Evolutionary conservation across 2,888 invertebrate species (phyloP).

Genomic region (Drosophila stalkeri): DNA sequence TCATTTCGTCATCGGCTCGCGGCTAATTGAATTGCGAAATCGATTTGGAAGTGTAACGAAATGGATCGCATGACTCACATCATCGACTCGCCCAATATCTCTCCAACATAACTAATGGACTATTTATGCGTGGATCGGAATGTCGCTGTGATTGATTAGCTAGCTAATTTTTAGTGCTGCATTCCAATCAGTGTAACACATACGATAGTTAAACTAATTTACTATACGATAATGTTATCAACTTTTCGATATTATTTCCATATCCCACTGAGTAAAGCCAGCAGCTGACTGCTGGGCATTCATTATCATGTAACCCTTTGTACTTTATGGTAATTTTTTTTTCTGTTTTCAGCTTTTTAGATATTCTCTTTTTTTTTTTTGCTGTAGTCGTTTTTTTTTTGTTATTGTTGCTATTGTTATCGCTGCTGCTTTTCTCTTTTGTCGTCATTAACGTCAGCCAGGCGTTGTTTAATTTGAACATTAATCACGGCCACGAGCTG

Average conservation of each 20-base stretch:
- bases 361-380: slow-evolving; percentile 18
- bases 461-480: slow-evolving; percentile 77
- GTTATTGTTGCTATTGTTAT: slow-evolving; percentile 19
- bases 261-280: slow-evolving; percentile 4
- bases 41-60: slow-evolving; percentile 45
- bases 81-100: not conserved
- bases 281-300: slow-evolving; percentile 18
- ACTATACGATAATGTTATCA: slow-evolving; percentile 7
- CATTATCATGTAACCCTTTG: slow-evolving; percentile 46
- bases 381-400: not conserved
- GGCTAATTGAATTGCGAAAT: slow-evolving; percentile 72
- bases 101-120: slow-evolving; percentile 15
- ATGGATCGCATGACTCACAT: slow-evolving; percentile 64
- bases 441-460: slow-evolving; percentile 75
- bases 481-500: slow-evolving; percentile 67
- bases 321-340: slow-evolving; percentile 42
- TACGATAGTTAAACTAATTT: slow-evolving; percentile 4
- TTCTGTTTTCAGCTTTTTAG: slow-evolving; percentile 17
- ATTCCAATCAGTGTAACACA: slow-evolving; percentile 2
- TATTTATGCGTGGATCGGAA: slow-evolving; percentile 13
- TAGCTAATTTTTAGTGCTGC: slow-evolving; percentile 12
- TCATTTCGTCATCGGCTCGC: slow-evolving; percentile 65
- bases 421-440: slow-evolving; percentile 55
- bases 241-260: not conserved
- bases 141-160: slow-evolving; percentile 36